Conservation (phyloP, 2,113 vertebrate genomes). For the Fregata magnificens region DNA sequence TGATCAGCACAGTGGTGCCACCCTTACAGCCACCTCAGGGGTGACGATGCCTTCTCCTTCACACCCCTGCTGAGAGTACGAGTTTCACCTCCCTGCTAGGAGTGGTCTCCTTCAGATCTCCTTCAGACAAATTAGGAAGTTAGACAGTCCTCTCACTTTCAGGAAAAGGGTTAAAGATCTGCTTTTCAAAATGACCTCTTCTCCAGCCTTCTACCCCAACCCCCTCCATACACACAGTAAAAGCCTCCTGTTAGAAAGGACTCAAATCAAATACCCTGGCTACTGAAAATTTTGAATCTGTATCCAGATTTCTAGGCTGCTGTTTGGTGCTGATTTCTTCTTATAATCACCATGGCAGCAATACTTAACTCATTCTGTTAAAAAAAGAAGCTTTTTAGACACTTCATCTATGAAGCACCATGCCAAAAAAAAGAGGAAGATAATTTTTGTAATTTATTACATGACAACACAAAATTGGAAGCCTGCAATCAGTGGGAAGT, state of each 20-base stretch:
- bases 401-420: background rate
- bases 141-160: background rate
- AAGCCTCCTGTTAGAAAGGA: background rate
- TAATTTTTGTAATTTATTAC: conserved; percentile 45
- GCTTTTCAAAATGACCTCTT: background rate
- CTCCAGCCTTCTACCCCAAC: background rate
- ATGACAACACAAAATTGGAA: conserved; percentile 58
- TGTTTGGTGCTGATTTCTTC: background rate
- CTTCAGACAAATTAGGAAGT: background rate
- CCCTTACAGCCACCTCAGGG: background rate
- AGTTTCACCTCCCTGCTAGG: background rate
- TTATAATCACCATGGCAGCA: conserved; percentile 38
- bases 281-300: background rate
- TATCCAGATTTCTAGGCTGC: background rate
- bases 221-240: background rate
- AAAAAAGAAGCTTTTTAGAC: background rate
- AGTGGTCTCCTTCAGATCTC: background rate
- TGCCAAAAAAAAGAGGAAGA: background rate
- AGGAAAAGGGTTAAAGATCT: background rate
- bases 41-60: background rate
- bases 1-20: background rate
- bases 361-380: conserved; percentile 22
- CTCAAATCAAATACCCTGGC: background rate
- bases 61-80: background rate
- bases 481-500: conserved; percentile 55